Base-by-base conservation (phyloP, 2,888 invertebrate genomes). In the Ophion slaviceki region DNA sequence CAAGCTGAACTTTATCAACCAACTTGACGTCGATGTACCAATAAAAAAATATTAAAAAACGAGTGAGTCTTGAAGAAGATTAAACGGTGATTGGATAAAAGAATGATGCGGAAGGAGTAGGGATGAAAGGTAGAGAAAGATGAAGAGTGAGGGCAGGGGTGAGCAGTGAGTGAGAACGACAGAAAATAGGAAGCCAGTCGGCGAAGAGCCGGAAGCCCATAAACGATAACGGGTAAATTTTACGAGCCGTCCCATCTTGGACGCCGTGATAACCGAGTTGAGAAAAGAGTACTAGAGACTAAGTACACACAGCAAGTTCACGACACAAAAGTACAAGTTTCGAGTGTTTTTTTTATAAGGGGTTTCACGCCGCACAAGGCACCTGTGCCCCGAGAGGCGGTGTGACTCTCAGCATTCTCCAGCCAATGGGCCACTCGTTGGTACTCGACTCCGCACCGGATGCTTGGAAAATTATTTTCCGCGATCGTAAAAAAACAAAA, bases 171-270 rank as follows among this genome's bases (percentile, higher is more conserved):
- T 36, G 57, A 82, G 47, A 61, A 76, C 20, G 62, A 77, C 80
- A 68, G 75, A 72, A 71, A 68, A 72, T 57, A 78, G 62, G 62
- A 47, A 47, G 24, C 28, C 40, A 70, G 75, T 68, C 64, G 85
- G 53, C 67, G 53, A 68, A 66, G 61, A 62, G 77, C 71, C 68
- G 79, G 82, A 74, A 62, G 80, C 76, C 62, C 70, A 75, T 88
- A 84, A 88, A 87, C 85, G 87, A 88, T 87, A 87, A 86, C 85
- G 87, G 84, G 81, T 72, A 84, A 88, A 87, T 88, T 87, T 87
- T 87, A 87, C 86, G 87, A 87, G 81, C 67, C 81, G 68, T 68
- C 59, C 81, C 84, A 82, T 82, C 82, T 68, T 77, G 80, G 68
- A 86, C 86, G 82, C 76, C 74, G 86, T 81, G 86, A 85, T 87